phyloP scores from a whole-genome alignment of 2,113 vertebrate genomes.

The Salvator merianae region DNA sequence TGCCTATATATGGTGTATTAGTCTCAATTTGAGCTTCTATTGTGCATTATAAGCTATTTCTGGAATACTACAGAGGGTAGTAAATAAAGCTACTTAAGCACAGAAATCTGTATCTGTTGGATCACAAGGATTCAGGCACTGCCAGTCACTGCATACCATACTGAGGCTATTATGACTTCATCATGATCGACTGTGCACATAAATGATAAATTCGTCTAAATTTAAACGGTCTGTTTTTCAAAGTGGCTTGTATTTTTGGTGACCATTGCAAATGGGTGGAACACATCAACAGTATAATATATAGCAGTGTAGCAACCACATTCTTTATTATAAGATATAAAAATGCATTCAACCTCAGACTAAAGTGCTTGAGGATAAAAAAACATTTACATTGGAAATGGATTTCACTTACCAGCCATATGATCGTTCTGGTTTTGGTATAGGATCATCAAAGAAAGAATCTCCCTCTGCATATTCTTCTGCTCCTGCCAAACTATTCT shows the following conservation, averaged over 20 bases:
- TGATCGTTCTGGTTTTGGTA: slow-evolving; percentile 87
- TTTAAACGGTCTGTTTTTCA: background rate
- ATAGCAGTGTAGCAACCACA: no score
- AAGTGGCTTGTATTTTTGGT: background rate
- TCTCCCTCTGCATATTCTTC: slow-evolving; percentile 83
- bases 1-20: no score
- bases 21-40: no score
- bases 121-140: background rate
- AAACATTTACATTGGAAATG: background rate
- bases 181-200: background rate
- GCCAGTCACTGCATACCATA: background rate
- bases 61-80: no score
- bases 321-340: background rate
- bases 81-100: background rate
- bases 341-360: background rate
- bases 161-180: background rate
- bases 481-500: slow-evolving; percentile 60
- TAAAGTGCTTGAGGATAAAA: slow-evolving; percentile 15
- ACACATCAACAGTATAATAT: background rate
- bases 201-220: background rate
- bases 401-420: slow-evolving; percentile 81
- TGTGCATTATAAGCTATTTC: no score
- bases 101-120: background rate
- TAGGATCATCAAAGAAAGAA: slow-evolving; percentile 95
- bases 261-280: background rate